These are phyloP conservation scores for Epizoanthus scotinus DNA, from an alignment of 92 coral and sea anemone species.

Conservation along the genomic window DNA sequence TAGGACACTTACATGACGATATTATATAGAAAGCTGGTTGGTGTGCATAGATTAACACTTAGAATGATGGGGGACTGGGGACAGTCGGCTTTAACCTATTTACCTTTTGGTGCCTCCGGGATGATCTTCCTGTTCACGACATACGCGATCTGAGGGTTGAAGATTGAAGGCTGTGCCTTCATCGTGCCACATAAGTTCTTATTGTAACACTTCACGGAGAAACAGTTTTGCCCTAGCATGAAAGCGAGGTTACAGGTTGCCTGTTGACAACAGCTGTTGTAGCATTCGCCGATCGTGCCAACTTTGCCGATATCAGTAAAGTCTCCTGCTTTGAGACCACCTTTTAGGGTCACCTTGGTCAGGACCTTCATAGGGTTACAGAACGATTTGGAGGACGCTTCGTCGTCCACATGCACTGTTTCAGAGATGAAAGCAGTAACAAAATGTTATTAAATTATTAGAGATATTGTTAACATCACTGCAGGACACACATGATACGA, in stretches of 20 bases:
- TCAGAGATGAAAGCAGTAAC: not conserved
- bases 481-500: not conserved
- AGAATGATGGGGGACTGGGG: too few species aligned
- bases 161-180: constrained; percentile 97
- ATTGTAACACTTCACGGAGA: constrained; percentile 90
- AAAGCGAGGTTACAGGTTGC: constrained; percentile 91
- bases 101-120: constrained; percentile 25
- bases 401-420: constrained; percentile 79
- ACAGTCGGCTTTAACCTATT: not conserved
- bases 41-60: too few species aligned
- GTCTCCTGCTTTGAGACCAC: constrained; percentile 98
- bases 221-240: constrained; percentile 98
- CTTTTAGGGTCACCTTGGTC: constrained; percentile 93
- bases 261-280: constrained; percentile 88
- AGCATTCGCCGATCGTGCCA: constrained; percentile 91
- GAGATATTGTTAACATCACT: not conserved
- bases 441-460: not conserved
- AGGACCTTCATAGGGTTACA: constrained; percentile 84
- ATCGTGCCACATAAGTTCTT: constrained; percentile 88
- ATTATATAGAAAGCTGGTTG: too few species aligned
- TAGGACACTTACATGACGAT: too few species aligned
- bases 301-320: constrained; percentile 98
- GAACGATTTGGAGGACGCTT: constrained; percentile 50
- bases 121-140: constrained; percentile 73
- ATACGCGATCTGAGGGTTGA: constrained; percentile 98